These are phyloP conservation scores for Druon quercuslanigerum DNA, from an alignment of 1,140 invertebrate genomes.

Conservation along the genomic window DNA sequence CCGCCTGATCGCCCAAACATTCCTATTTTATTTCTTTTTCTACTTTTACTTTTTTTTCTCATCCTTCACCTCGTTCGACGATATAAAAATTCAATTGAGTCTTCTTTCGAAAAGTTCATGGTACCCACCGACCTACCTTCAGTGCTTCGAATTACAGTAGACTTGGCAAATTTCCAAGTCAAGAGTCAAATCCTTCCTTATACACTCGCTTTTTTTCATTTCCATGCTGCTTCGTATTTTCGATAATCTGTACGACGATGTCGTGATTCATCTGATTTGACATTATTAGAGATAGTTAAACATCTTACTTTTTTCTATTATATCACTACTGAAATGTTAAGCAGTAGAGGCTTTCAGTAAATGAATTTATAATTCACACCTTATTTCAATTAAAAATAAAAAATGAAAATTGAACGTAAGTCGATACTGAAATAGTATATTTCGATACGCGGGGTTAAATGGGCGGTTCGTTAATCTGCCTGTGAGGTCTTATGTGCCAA, in stretches of 20 bases:
- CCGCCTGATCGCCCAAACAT: background rate
- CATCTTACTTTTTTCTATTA: background rate
- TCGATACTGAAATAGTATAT: no score
- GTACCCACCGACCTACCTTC: constrained; percentile 37
- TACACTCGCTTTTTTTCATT: background rate
- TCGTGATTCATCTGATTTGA: constrained; percentile 2
- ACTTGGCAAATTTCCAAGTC: constrained; percentile 55
- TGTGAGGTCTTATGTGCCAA: no score
- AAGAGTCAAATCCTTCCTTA: constrained; percentile 38
- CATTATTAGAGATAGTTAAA: background rate
- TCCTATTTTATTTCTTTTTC: background rate
- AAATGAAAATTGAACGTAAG: background rate
- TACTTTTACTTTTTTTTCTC: constrained; percentile 34
- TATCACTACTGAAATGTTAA: background rate
- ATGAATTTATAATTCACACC: background rate
- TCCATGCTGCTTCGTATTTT: background rate
- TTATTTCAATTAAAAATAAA: background rate
- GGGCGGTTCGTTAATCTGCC: no score
- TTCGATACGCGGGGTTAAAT: no score
- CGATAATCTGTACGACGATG: constrained; percentile 1
- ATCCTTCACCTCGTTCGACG: constrained; percentile 41
- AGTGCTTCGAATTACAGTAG: constrained; percentile 11
- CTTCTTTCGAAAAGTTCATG: constrained; percentile 44
- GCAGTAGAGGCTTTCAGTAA: background rate
- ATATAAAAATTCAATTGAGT: constrained; percentile 60